Base-by-base conservation (phyloP, 2,888 invertebrate genomes). In the Hedya salicella region DNA sequence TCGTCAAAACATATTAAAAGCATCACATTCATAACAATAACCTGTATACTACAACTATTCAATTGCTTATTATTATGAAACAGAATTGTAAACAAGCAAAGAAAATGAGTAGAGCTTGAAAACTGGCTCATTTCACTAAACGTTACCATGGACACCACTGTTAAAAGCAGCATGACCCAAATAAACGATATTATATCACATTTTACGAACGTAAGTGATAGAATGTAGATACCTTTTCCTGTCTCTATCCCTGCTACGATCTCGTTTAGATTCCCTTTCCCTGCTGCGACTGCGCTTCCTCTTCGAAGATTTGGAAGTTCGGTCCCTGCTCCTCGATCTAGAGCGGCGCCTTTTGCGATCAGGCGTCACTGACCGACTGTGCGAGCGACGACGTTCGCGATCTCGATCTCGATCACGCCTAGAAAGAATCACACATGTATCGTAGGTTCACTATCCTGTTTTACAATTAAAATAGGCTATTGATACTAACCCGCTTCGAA, bases 251-350 rank as follows among this genome's bases (percentile, higher is more conserved):
- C 93, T 86, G 49, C 93, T 93, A 0, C 93, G 88, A 73, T 91
- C 86, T 70, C 93, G 87, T 62, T 94, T 94, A 0, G 94, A 89
- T 13, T 95, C 94, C 42, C 95, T 82, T 14, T 95, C 95, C 68
- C 95, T 91, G 50, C 95, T 95, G 72, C 95, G 93, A 75, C 95
- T 95, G 66, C 95, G 93, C 75, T 95, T 94, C 75, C 95, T 93
- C 69, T 95, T 93, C 14, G 91, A 91, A 21, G 94, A 89, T 79
- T 95, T 94, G 8, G 94, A 88, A 50, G 86, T 83, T 63, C 95
- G 89, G 52, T 95, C 95, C 64, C 94, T 88, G 73, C 94, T 94
- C 50, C 93, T 88, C 0, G 94, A 94, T 39, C 94, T 87, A 6
- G 94, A 92, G 36, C 94, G 89, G 70, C 94, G 91, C 17, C 91